Evolutionary conservation across 2,113 vertebrate species (phyloP).

Genomic region (Aplodontia rufa): DNA sequence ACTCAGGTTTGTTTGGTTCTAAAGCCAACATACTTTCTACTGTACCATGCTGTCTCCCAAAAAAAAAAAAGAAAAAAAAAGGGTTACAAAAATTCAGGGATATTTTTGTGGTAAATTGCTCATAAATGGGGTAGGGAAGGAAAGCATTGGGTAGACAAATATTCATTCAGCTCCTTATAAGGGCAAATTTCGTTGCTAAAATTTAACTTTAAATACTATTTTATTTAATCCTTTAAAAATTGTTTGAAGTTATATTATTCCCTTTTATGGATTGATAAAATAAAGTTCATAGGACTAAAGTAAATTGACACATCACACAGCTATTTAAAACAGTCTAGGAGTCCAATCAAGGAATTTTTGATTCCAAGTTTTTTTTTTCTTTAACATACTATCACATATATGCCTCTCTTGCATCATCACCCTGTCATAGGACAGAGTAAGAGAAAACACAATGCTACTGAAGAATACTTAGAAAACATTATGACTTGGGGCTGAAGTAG

Average conservation of each 20-base stretch:
- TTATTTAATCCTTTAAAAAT: neutral
- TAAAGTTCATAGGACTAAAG: neutral
- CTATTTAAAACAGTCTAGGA: neutral
- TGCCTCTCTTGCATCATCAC: neutral
- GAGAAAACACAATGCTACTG: neutral
- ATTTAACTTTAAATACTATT: neutral
- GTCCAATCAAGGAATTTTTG: neutral
- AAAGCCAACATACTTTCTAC: neutral
- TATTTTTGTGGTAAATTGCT: neutral
- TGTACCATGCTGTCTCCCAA: neutral
- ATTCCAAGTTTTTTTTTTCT: neutral
- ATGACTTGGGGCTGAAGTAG: too few relatives aligned
- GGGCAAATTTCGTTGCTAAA: neutral
- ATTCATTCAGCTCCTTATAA: neutral
- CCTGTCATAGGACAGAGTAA: neutral
- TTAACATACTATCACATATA: neutral
- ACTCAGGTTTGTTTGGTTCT: neutral
- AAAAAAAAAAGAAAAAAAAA: neutral
- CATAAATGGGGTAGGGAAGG: neutral
- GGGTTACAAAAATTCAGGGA: neutral
- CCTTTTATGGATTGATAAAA: neutral
- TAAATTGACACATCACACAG: neutral
- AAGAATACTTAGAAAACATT: neutral
- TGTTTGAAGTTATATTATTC: neutral
- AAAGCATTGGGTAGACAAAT: neutral